phyloP scores from a whole-genome alignment of 2,797 vertebrate genomes.

The Dipus sagitta region DNA sequence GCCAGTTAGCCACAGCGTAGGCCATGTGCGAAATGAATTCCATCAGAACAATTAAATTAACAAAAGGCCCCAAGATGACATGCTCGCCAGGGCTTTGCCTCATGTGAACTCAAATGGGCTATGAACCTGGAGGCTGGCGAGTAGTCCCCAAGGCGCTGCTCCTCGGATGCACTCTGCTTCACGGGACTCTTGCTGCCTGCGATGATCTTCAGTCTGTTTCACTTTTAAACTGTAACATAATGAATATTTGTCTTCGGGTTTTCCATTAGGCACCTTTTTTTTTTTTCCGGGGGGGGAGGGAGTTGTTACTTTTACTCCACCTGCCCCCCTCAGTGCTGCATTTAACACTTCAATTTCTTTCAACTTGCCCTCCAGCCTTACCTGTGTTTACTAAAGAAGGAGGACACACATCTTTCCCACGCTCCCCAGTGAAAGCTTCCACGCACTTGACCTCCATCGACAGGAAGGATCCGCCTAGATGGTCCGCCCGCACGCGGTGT shows the following conservation, averaged over 20 bases:
- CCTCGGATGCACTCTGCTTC: accelerated
- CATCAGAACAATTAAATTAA: not conserved
- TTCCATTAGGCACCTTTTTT: not conserved
- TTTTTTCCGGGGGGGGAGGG: not conserved
- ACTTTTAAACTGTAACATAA: not conserved
- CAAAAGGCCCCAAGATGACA: accelerated
- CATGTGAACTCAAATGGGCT: not conserved
- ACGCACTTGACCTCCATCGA: not conserved
- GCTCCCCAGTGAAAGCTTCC: not conserved
- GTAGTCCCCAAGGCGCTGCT: accelerated
- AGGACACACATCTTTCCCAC: accelerated
- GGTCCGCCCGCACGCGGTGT: not conserved
- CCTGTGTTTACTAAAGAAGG: not conserved
- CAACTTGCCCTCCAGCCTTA: not conserved
- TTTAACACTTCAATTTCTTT: not conserved
- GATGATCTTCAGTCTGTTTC: not conserved
- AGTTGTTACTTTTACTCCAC: accelerated
- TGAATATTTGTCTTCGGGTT: not conserved
- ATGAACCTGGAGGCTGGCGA: no score
- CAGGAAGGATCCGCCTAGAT: not conserved
- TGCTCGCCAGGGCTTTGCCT: not conserved
- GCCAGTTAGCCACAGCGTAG: accelerated
- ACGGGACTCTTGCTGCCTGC: not conserved
- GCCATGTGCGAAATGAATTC: no score
- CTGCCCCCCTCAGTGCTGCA: not conserved